A percentile compares a stretch with the other conserved stretches of the same genome.
phyloP scores from a whole-genome alignment of 2,888 invertebrate species.

The Diploptera punctata region DNA sequence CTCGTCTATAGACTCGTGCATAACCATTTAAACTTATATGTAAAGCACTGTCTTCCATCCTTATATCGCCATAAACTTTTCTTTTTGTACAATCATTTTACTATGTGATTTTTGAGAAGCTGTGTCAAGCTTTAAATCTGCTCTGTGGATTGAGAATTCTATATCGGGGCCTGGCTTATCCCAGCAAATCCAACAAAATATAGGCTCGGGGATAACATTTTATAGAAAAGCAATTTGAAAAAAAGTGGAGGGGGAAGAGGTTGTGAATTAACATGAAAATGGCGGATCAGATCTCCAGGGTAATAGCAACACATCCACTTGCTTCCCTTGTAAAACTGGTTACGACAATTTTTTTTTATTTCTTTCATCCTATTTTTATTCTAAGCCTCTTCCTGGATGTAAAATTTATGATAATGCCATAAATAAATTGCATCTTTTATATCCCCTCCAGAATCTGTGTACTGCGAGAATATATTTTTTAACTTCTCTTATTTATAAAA shows the following conservation, averaged over 20 bases:
- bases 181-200: no score
- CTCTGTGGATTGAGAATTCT: no score
- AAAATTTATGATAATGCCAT: neutral
- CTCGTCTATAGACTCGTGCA: no score
- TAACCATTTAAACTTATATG: no score
- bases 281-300: neutral
- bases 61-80: no score
- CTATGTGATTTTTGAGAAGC: no score
- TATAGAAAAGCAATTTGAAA: neutral
- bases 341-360: neutral
- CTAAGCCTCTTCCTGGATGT: neutral
- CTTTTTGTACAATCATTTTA: no score
- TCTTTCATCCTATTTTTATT: neutral
- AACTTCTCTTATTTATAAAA: no score
- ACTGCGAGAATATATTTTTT: no score
- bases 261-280: conserved; percentile 7
- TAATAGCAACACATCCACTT: neutral
- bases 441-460: neutral
- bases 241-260: neutral
- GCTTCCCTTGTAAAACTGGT: neutral
- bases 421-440: neutral
- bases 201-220: neutral
- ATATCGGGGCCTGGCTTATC: no score
- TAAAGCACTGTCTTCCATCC: no score
- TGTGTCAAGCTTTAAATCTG: no score